These are phyloP conservation scores for Malurus cyaneus DNA, from an alignment of 2,113 vertebrate species.

Conservation along the genomic window DNA sequence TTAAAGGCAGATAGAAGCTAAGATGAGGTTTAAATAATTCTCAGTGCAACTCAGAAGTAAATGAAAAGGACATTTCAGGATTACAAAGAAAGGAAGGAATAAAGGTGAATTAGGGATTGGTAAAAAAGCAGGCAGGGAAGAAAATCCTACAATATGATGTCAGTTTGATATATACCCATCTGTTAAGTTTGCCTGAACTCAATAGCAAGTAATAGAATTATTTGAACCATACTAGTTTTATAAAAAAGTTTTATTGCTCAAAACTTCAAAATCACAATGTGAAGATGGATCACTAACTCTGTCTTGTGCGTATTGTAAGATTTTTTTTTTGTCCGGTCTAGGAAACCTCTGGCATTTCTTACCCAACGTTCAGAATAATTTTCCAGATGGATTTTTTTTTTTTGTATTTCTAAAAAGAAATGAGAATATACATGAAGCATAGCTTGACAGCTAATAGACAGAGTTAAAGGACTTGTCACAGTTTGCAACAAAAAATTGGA, in stretches of 20 bases:
- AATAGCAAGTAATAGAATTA: not conserved
- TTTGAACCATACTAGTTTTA: not conserved
- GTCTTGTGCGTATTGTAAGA: not conserved
- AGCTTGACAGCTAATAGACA: not conserved
- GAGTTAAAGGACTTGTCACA: not conserved
- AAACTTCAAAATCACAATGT: not conserved
- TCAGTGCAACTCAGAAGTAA: not conserved
- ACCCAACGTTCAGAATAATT: not conserved
- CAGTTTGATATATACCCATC: not conserved
- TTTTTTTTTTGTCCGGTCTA: accelerated
- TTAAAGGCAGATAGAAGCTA: not conserved
- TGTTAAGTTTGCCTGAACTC: not conserved
- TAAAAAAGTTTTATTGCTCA: slow-evolving; percentile 4
- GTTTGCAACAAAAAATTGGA: not conserved
- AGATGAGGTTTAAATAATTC: not conserved
- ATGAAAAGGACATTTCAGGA: not conserved
- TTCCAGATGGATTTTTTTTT: not conserved
- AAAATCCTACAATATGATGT: not conserved
- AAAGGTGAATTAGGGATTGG: not conserved
- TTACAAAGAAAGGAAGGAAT: not conserved
- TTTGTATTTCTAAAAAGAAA: not conserved
- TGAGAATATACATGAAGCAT: not conserved
- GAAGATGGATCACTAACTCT: not conserved
- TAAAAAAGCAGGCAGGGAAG: not conserved
- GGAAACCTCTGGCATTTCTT: not conserved